Percentiles rank a stretch among this genome's conserved stretches.
Evolutionary conservation across 2,113 vertebrate genomes (phyloP).

Genomic region (Myanophis thanlyinensis): DNA sequence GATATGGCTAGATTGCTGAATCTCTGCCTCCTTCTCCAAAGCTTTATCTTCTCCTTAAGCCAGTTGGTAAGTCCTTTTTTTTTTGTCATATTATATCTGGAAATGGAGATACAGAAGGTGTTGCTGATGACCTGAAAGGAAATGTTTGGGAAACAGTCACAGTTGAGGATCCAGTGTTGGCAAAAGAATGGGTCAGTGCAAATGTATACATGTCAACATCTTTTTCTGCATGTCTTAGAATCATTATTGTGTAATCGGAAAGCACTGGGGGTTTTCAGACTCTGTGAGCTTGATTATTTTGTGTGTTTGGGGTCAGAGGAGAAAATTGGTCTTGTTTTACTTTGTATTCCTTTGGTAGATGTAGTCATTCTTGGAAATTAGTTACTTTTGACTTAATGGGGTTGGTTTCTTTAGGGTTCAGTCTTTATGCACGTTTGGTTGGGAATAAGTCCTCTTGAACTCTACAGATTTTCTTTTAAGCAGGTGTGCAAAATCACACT

Average conservation of each 20-base stretch:
- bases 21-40: constrained; percentile 80
- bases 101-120: background rate
- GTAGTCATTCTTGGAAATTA: background rate
- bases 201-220: too few species aligned
- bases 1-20: constrained; percentile 76
- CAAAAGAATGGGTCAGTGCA: background rate
- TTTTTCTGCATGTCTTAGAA: background rate
- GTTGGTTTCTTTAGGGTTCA: background rate
- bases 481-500: background rate
- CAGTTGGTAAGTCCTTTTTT: constrained; percentile 85
- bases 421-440: background rate
- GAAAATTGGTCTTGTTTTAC: background rate
- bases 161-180: too few species aligned
- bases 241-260: background rate
- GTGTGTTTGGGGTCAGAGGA: background rate
- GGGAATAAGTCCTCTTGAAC: background rate
- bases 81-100: rapidly evolving
- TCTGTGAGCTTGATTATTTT: background rate
- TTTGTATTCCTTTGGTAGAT: background rate
- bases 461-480: background rate
- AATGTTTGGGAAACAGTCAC: background rate
- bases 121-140: background rate
- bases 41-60: constrained; percentile 80
- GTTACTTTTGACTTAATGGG: background rate
- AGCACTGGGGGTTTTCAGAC: too few species aligned